Evolutionary conservation across 2,797 vertebrate species (phyloP).

Genomic region (Lophius americanus): DNA sequence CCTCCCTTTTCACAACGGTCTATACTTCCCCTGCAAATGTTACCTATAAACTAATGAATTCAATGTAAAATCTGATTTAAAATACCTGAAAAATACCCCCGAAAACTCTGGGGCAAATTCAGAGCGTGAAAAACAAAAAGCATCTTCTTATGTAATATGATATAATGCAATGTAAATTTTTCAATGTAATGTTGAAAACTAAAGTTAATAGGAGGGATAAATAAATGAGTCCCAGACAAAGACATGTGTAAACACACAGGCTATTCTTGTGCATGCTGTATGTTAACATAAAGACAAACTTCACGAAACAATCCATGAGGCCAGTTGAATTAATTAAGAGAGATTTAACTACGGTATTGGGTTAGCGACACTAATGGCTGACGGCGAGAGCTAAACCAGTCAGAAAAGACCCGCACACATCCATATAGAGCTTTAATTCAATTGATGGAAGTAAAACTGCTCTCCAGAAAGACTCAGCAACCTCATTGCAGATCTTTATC

Average conservation of each 20-base stretch:
- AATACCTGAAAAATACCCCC: too few relatives aligned
- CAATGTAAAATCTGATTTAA: too few relatives aligned
- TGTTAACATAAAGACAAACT: conserved; percentile 4
- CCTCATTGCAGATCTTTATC: conserved; percentile 78
- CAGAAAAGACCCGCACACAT: conserved; percentile 57
- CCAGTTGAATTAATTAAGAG: conserved; percentile 29
- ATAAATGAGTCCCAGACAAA: neutral
- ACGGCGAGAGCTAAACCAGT: conserved; percentile 55
- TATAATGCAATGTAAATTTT: neutral
- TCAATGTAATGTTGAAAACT: neutral
- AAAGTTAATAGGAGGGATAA: neutral
- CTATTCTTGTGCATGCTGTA: neutral
- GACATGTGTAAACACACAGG: neutral
- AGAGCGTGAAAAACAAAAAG: neutral
- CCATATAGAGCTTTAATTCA: conserved; percentile 74
- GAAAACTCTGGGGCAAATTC: too few relatives aligned
- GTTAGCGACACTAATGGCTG: conserved; percentile 43
- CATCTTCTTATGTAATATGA: neutral
- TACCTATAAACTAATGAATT: conserved; percentile 1
- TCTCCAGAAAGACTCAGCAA: conserved; percentile 68
- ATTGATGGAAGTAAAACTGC: conserved; percentile 72
- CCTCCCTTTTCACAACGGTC: conserved; percentile 13
- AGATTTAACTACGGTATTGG: conserved; percentile 32
- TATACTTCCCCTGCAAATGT: too few relatives aligned
- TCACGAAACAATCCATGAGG: conserved; percentile 26